Evolutionary conservation across 2,888 invertebrate genomes (phyloP), one percentile per base, ranked within the genome.

Genomic region (Stomorhina lunata): DNA sequence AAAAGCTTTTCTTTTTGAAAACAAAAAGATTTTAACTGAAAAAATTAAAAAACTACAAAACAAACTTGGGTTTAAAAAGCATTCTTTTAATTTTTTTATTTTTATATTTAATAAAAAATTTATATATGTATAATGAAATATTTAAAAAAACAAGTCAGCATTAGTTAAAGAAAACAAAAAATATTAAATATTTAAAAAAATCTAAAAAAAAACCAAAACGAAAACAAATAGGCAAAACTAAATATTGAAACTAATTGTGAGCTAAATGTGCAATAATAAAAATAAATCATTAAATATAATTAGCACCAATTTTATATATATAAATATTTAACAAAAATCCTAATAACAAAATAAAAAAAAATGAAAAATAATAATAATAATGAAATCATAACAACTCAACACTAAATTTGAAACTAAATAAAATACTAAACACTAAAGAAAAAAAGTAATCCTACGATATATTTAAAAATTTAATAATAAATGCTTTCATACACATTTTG

Each of bases 201-300:
- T 25, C 50, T 61, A 59, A 71, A 72, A 45, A 63, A 40, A 45
- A 69, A 63, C 15, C 3, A 63, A 32, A 29, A 53, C 59, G 15
- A 68, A 12, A 61, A 53, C 45, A 57, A 71, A 75, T 63, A 65
- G 72, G 73, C 79, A 82, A 73, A n/a, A 73, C 73, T 69, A 82
- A 79, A 79, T 55, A 79, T n/a, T 61, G 82, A 82, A 82, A 82
- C 82, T 82, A 82, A 82, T 82, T 82, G 82, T 82, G 82, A 82
- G 82, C 82, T 82, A 82, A 79, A 82, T 82, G 82, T 82, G 82
- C 82, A 82, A 82, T 82, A n/a, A n/a, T n/a, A n/a, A n/a, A n/a
- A n/a, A n/a, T n/a, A 82, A 69, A 82, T 82, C 57, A 82, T 79
- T 79, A 76, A 81, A 72, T 77, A 69, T 72, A 82, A 82, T 82